Evolutionary conservation across 2,797 vertebrate species (phyloP).

Genomic region (Poecilia picta): DNA sequence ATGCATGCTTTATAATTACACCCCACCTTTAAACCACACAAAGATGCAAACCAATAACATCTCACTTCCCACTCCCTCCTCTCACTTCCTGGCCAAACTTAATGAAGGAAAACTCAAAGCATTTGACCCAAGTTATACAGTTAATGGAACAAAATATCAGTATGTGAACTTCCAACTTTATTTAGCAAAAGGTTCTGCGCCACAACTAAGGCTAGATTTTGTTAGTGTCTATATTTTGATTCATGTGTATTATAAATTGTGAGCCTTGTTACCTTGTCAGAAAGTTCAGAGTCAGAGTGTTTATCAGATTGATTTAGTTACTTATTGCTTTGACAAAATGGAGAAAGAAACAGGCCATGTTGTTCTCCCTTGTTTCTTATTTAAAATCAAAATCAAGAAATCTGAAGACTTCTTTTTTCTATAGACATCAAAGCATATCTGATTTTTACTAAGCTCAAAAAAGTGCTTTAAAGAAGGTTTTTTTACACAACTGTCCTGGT

Average conservation of each 20-base stretch:
- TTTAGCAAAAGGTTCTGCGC: background rate
- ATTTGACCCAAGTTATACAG: background rate
- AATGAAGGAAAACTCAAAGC: slow-evolving; percentile 6
- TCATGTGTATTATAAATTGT: background rate
- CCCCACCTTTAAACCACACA: slow-evolving; percentile 11
- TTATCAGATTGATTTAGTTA: background rate
- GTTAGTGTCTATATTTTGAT: background rate
- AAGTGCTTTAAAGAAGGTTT: background rate
- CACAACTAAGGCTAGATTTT: background rate
- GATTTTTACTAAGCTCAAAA: background rate
- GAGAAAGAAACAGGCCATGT: background rate
- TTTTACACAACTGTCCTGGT: background rate
- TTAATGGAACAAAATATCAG: background rate
- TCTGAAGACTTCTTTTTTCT: background rate
- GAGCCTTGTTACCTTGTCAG: background rate
- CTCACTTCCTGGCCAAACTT: slow-evolving; percentile 56
- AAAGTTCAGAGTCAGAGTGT: background rate
- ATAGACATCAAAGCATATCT: background rate
- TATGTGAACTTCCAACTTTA: background rate
- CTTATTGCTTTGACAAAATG: background rate
- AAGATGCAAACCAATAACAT: slow-evolving; percentile 16
- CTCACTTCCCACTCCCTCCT: slow-evolving; percentile 41
- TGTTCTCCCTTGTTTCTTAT: background rate
- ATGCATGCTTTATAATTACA: background rate
- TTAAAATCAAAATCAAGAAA: background rate